Percentiles rank a stretch among this genome's conserved stretches.
These are phyloP conservation scores for Argyrosomus regius DNA, from an alignment of 2,797 vertebrate genomes.

Conservation along the genomic window DNA sequence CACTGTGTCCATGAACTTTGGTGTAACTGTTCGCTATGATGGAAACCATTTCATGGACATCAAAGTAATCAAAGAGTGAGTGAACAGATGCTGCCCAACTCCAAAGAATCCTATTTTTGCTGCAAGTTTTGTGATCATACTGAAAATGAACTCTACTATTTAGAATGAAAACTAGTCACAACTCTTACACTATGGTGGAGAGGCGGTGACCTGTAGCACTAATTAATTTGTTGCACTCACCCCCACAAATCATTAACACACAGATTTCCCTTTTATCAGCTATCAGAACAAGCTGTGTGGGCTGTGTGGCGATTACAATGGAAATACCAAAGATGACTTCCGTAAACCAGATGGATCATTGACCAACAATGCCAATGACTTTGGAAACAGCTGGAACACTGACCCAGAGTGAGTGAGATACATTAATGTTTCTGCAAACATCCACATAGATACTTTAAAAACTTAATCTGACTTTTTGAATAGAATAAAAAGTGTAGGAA, in stretches of 20 bases:
- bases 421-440: not conserved
- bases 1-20: conserved; percentile 82
- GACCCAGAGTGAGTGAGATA: conserved; percentile 65
- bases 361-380: conserved; percentile 73
- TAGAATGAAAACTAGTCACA: not conserved
- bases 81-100: conserved; percentile 4
- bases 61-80: conserved; percentile 86
- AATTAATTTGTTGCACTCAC: fast-evolving
- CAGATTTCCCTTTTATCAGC: conserved; percentile 54
- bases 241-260: not conserved
- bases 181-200: not conserved
- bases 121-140: not conserved
- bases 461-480: too few species aligned
- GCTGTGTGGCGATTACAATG: conserved; percentile 84
- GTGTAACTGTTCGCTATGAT: conserved; percentile 86
- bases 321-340: conserved; percentile 80
- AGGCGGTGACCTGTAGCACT: not conserved
- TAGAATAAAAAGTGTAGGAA: too few species aligned
- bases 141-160: not conserved
- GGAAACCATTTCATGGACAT: conserved; percentile 86
- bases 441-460: not conserved
- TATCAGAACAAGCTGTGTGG: conserved; percentile 81
- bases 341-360: conserved; percentile 79
- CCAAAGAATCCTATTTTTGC: not conserved
- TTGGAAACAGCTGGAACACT: conserved; percentile 86